Evolutionary conservation across 2,797 vertebrate species (phyloP).

Genomic region (Mormyrops attenuatus): DNA sequence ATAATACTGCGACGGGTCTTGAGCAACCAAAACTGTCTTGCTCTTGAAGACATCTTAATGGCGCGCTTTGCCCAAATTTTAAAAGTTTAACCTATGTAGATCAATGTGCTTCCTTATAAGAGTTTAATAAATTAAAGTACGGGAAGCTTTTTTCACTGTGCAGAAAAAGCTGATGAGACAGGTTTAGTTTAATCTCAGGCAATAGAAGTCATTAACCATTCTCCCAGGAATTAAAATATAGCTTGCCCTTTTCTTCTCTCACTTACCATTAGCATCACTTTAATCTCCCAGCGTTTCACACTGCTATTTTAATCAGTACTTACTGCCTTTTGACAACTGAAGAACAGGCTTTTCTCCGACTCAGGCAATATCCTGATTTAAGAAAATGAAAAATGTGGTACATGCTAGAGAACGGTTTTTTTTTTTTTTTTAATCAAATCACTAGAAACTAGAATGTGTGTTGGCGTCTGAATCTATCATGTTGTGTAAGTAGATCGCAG

Average conservation of each 20-base stretch:
- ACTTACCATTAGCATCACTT: conserved; percentile 99
- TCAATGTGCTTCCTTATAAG: conserved; percentile 99
- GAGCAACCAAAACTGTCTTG: conserved; percentile 85
- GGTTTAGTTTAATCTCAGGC: conserved; percentile 99
- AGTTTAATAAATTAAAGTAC: conserved; percentile 99
- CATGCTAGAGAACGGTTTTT: conserved; percentile 87
- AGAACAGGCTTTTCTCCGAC: conserved; percentile 91
- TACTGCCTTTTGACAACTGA: conserved; percentile 99
- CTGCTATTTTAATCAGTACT: conserved; percentile 99
- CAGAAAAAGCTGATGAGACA: conserved; percentile 99
- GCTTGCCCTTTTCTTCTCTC: conserved; percentile 99
- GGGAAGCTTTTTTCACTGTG: conserved; percentile 90
- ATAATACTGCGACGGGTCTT: conserved; percentile 69
- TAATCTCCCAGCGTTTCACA: conserved; percentile 99
- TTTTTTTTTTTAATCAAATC: not conserved
- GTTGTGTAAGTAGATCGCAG: conserved; percentile 59
- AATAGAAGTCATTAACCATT: conserved; percentile 99
- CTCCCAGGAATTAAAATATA: conserved; percentile 99
- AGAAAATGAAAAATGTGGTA: conserved; percentile 99
- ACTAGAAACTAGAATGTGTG: conserved; percentile 34
- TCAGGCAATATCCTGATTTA: conserved; percentile 99
- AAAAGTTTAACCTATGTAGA: conserved; percentile 99
- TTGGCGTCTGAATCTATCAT: conserved; percentile 52
- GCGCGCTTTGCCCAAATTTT: conserved; percentile 86
- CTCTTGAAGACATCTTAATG: conserved; percentile 86